Percentiles rank a stretch among this genome's conserved stretches.
phyloP scores from a whole-genome alignment of 2,797 vertebrate species.

The Gadopsis marmoratus region DNA sequence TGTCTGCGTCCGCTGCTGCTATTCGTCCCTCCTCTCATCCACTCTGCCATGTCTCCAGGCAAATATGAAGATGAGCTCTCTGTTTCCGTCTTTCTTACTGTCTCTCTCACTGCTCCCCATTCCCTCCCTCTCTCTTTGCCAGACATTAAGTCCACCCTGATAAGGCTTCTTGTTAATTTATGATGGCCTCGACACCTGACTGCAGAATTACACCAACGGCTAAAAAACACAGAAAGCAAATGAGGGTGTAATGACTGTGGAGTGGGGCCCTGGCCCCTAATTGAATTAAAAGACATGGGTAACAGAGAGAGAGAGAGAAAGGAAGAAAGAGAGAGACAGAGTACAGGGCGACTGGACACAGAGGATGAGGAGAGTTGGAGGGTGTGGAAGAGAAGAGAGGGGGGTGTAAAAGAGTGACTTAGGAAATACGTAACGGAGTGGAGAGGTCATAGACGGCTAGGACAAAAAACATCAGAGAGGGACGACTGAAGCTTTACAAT shows the following conservation, averaged over 20 bases:
- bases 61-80: slow-evolving; percentile 83
- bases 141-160: slow-evolving; percentile 81
- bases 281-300: slow-evolving; percentile 96
- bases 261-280: slow-evolving; percentile 94
- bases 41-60: slow-evolving; percentile 82
- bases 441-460: slow-evolving; percentile 63
- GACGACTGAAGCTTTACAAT: slow-evolving; percentile 74
- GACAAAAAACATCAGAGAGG: slow-evolving; percentile 71
- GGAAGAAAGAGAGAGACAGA: neutral
- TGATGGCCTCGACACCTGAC: slow-evolving; percentile 85
- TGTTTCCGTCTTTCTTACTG: slow-evolving; percentile 67
- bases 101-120: slow-evolving; percentile 52
- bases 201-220: slow-evolving; percentile 88
- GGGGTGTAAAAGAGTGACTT: slow-evolving; percentile 67
- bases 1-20: slow-evolving; percentile 77
- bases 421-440: slow-evolving; percentile 62
- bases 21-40: slow-evolving; percentile 80
- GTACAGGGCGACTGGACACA: slow-evolving; percentile 60
- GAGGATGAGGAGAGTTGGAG: slow-evolving; percentile 47
- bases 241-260: slow-evolving; percentile 92
- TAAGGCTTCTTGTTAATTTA: slow-evolving; percentile 85
- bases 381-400: slow-evolving; percentile 44
- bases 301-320: slow-evolving; percentile 52
- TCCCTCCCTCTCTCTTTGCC: slow-evolving; percentile 76
- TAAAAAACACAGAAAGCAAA: slow-evolving; percentile 91